Conservation (phyloP, 1,140 invertebrate genomes). For the Ooceraea biroi region DNA sequence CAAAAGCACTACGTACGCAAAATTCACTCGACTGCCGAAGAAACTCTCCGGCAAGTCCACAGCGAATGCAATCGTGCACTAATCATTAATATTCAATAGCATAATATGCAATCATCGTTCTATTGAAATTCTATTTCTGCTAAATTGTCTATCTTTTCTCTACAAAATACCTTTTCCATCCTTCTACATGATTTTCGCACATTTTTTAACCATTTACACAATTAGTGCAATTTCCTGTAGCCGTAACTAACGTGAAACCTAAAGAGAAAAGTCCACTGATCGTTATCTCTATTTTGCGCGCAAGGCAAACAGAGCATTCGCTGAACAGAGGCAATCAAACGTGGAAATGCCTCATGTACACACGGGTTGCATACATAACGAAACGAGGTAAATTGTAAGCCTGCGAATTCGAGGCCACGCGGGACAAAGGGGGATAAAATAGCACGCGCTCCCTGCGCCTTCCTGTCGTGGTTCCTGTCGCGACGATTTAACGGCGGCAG, state of each 20-base stretch:
- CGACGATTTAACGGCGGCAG: conserved; percentile 59
- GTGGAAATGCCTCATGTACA: conserved; percentile 20
- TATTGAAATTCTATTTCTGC: too few species aligned
- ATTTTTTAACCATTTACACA: neutral
- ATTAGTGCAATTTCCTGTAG: neutral
- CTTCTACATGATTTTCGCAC: neutral
- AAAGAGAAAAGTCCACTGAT: neutral
- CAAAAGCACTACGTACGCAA: conserved; percentile 38
- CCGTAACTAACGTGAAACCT: neutral
- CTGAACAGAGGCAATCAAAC: neutral
- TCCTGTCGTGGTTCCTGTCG: conserved; percentile 53
- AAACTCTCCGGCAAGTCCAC: too few species aligned
- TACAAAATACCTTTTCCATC: neutral
- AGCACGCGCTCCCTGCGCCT: conserved; percentile 13
- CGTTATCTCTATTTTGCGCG: neutral
- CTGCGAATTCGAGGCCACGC: conserved; percentile 4
- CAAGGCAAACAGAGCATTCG: neutral
- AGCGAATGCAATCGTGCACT: too few species aligned
- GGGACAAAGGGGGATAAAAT: conserved; percentile 55
- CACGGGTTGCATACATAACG: neutral
- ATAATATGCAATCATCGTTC: too few species aligned
- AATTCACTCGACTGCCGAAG: neutral
- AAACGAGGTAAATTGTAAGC: conserved; percentile 47
- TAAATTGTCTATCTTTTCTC: neutral
- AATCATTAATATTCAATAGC: too few species aligned